Evolutionary conservation across 1,140 invertebrate genomes (phyloP).

Genomic region (Orius laevigatus): DNA sequence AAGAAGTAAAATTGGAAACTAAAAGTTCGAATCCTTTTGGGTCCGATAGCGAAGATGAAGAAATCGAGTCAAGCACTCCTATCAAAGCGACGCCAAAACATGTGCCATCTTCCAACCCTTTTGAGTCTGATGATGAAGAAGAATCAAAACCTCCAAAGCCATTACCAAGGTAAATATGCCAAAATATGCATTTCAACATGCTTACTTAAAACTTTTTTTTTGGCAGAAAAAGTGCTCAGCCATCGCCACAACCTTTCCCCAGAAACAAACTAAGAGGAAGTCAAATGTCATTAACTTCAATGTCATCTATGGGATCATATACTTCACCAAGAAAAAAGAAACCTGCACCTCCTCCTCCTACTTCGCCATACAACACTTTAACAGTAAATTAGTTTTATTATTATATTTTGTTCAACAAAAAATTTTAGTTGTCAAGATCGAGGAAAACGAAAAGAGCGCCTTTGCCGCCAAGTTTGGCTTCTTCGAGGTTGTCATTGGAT

Average conservation of each 20-base stretch:
- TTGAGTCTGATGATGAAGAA: constrained; percentile 48
- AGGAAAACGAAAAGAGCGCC: constrained; percentile 38
- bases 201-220: background rate
- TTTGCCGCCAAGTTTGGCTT: constrained; percentile 28
- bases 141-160: constrained; percentile 24
- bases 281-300: constrained; percentile 29
- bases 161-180: constrained; percentile 19
- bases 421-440: constrained; percentile 28
- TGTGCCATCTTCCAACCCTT: constrained; percentile 35
- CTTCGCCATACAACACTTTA: constrained; percentile 14
- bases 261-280: constrained; percentile 21
- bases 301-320: constrained; percentile 25
- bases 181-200: background rate
- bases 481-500: background rate
- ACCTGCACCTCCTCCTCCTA: constrained; percentile 48
- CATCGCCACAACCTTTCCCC: constrained; percentile 16
- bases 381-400: constrained; percentile 5
- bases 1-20: constrained; percentile 10
- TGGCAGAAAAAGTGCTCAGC: constrained; percentile 11
- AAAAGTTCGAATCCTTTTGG: constrained; percentile 52
- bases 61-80: constrained; percentile 16
- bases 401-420: too few species aligned
- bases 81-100: background rate
- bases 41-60: constrained; percentile 42
- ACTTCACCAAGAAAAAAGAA: constrained; percentile 38